Conservation (phyloP, 2,113 vertebrate species). For the Paracanthobrama guichenoti region DNA sequence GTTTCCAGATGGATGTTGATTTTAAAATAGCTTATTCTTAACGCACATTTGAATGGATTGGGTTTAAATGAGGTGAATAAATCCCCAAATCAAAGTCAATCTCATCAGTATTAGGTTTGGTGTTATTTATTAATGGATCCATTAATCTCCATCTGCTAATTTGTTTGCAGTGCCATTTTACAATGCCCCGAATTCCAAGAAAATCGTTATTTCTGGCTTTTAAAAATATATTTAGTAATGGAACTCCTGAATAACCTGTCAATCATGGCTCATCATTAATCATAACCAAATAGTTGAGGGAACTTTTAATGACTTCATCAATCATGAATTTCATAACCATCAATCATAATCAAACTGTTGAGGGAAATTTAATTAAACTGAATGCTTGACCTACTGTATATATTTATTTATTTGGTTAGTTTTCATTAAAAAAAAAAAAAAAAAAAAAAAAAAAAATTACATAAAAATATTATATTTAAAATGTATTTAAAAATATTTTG, state of each 20-base stretch:
- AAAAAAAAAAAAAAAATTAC: no score
- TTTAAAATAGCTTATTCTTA: not conserved
- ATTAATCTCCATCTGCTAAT: not conserved
- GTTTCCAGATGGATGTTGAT: not conserved
- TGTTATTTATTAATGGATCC: not conserved
- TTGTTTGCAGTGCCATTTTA: not conserved
- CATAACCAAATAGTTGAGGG: not conserved
- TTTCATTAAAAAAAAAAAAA: not conserved
- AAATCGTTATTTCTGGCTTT: not conserved
- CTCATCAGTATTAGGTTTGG: not conserved
- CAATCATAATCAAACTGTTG: not conserved
- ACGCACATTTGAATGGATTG: not conserved
- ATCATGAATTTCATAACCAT: conserved; percentile 10
- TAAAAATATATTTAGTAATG: not conserved
- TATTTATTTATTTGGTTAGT: not conserved
- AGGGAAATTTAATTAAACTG: conserved; percentile 17
- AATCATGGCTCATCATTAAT: conserved; percentile 27
- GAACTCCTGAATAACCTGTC: conserved; percentile 7
- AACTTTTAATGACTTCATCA: conserved; percentile 31
- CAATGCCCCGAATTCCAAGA: not conserved
- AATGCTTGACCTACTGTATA: not conserved
- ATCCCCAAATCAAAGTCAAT: not conserved
- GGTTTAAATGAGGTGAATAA: not conserved
- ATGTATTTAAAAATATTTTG: no score
- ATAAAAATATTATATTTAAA: no score